phyloP scores from a whole-genome alignment of 2,113 vertebrate species.

The Ascaphus truei region DNA sequence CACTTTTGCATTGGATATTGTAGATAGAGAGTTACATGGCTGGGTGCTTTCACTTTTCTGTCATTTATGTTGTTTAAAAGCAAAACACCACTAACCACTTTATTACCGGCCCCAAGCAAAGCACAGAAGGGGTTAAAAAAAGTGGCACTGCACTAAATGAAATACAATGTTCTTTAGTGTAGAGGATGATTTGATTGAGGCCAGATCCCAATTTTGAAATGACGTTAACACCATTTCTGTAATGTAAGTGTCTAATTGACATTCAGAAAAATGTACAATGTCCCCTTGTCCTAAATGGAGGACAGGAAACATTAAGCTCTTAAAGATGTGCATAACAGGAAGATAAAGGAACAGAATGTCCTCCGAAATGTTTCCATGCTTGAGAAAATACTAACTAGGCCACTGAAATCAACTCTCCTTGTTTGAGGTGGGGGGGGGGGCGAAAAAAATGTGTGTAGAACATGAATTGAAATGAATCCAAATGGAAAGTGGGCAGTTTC shows the following conservation, averaged over 20 bases:
- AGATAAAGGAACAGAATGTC: conserved; percentile 41
- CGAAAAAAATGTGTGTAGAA: conserved; percentile 38
- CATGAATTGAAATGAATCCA: conserved; percentile 43
- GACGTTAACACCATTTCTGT: conserved; percentile 19
- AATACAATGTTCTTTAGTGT: conserved; percentile 16
- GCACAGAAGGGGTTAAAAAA: conserved; percentile 22
- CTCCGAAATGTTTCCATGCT: conserved; percentile 45
- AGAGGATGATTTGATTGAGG: conserved; percentile 32
- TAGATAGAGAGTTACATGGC: too few relatives aligned
- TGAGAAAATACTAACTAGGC: conserved; percentile 44
- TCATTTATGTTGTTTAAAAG: too few relatives aligned
- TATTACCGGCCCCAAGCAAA: too few relatives aligned
- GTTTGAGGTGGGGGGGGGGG: conserved; percentile 44
- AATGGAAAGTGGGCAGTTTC: conserved; percentile 42
- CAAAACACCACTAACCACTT: too few relatives aligned
- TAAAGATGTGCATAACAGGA: conserved; percentile 48
- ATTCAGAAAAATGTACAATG: conserved; percentile 45
- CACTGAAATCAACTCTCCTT: conserved; percentile 43
- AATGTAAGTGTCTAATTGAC: conserved; percentile 48
- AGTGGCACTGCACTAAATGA: conserved; percentile 38
- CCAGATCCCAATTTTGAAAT: conserved; percentile 37
- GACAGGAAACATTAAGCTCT: conserved; percentile 52
- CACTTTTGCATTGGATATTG: too few relatives aligned
- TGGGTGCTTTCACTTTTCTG: too few relatives aligned
- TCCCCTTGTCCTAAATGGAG: conserved; percentile 50